Conservation (phyloP, 2,797 vertebrate genomes). For the Aphelocoma californica region DNA sequence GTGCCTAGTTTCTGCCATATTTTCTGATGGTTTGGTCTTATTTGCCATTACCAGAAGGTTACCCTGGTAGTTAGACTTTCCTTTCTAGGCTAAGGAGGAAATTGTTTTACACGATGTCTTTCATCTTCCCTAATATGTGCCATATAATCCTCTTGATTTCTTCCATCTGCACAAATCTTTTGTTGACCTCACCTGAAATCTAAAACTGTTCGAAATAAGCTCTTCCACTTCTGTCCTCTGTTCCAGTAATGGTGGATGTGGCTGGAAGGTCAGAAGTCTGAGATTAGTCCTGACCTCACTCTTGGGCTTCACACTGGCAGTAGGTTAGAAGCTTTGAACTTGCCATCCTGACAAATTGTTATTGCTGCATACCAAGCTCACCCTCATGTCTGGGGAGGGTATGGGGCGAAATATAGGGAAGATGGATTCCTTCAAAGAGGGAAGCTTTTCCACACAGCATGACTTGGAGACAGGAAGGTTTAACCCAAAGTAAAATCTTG, state of each 20-base stretch:
- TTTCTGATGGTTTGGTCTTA: not conserved
- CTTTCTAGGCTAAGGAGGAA: slow-evolving; percentile 2
- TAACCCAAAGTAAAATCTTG: slow-evolving; percentile 15
- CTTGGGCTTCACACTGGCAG: slow-evolving; percentile 12
- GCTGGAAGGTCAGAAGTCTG: slow-evolving; percentile 51
- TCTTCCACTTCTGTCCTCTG: slow-evolving; percentile 21
- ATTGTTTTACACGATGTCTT: slow-evolving; percentile 45
- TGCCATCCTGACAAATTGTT: slow-evolving; percentile 62
- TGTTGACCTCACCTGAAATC: slow-evolving; percentile 63
- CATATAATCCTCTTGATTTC: slow-evolving; percentile 58
- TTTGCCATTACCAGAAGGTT: not conserved
- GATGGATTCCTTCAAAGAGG: slow-evolving; percentile 49
- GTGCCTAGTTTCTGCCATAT: not conserved
- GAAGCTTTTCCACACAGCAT: slow-evolving; percentile 51
- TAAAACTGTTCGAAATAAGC: slow-evolving; percentile 51
- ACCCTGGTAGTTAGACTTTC: slow-evolving; percentile 11
- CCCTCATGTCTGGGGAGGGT: not conserved
- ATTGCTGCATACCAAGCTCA: slow-evolving; percentile 26
- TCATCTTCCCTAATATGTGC: slow-evolving; percentile 59
- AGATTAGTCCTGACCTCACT: slow-evolving; percentile 41
- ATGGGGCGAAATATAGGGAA: not conserved
- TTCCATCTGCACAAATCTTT: slow-evolving; percentile 68
- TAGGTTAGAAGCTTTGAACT: slow-evolving; percentile 57
- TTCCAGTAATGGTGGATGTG: slow-evolving; percentile 24
- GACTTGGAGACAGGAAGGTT: slow-evolving; percentile 33